These are phyloP conservation scores for Lasioglossum pauxillum DNA, from an alignment of 2,888 invertebrate genomes.

Conservation along the genomic window DNA sequence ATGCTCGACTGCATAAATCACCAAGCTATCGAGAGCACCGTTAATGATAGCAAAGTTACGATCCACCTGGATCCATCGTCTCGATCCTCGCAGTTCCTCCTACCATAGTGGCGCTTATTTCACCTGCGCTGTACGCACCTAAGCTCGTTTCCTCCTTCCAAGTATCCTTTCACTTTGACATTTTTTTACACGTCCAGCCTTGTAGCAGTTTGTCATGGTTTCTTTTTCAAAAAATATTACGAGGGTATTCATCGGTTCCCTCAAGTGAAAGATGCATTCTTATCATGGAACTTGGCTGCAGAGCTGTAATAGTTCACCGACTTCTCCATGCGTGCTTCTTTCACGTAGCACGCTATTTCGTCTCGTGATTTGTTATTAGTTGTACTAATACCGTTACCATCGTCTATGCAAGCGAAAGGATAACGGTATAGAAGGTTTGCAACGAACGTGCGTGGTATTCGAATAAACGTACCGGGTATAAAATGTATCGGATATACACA, in stretches of 20 bases:
- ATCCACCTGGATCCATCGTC: constrained; percentile 3
- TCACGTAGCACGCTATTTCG: not conserved
- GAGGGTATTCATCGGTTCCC: constrained; percentile 13
- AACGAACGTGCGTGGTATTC: constrained; percentile 9
- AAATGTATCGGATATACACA: no score
- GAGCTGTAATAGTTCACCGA: not conserved
- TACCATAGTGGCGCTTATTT: constrained; percentile 15
- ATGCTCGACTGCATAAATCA: not conserved
- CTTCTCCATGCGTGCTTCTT: not conserved
- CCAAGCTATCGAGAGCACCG: not conserved
- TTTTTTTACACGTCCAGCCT: constrained; percentile 24
- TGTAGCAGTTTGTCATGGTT: constrained; percentile 33
- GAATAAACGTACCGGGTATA: not conserved
- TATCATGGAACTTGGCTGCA: constrained; percentile 15
- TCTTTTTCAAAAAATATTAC: constrained; percentile 37
- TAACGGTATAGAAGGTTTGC: constrained; percentile 5
- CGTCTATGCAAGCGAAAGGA: constrained; percentile 6
- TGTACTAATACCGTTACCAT: constrained; percentile 3
- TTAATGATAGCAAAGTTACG: constrained; percentile 13
- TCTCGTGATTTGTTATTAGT: constrained; percentile 22
- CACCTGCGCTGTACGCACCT: not conserved
- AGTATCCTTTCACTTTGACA: constrained; percentile 39
- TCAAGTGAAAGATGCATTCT: constrained; percentile 1
- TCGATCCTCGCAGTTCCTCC: constrained; percentile 6
- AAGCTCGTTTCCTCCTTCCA: not conserved